Base-by-base conservation (phyloP, 2,888 invertebrate species). In the Allophyes oxyacanthae region DNA sequence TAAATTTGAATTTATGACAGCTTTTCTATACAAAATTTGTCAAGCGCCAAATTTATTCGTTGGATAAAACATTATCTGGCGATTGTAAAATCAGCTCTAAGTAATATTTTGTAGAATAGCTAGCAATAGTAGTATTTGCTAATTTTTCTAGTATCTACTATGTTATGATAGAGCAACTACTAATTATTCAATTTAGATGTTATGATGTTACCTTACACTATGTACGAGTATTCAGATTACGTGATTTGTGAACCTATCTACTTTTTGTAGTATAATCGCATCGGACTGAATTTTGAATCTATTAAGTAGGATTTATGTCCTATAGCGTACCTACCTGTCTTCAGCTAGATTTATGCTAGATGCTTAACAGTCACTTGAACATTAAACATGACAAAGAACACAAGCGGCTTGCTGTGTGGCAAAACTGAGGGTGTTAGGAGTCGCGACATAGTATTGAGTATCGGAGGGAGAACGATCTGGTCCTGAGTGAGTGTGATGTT, bases 401-500 rank as follows among this genome's bases (percentile, higher is more conserved):
- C 84, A 74, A 69, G 78, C 74, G 78, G 74, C 59, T 74, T 57
- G 72, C 57, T 50, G 62, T 76, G 70, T 63, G 72, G 70, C 65
- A 53, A 62, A 59, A 51, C 56, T 65, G 53, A 60, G 62, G 66
- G 64, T 44, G 66, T 55, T 71, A 75, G 74, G 73, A 54, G 64
- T 60, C 70, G 75, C 58, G 66, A 64, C 57, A 11, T 67, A 64
- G 64, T 3, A 41, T 43, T 64, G 78, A 71, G 72, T 75, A 64
- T 69, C 67, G 82, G 64, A 71, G 71, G 78, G 78, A 75, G 77
- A 79, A 82, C 82, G 84, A 81, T 85, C 84, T 83, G 86, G 91
- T 90, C 88, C 91, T 93, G 90, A 93, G 93, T 84, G 90, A 90
- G 91, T 92, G 92, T 94, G 94, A 93, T 94, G 94, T 96, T 97